These are phyloP conservation scores for Podilymbus podiceps DNA, from an alignment of 2,113 vertebrate genomes.

Conservation along the genomic window DNA sequence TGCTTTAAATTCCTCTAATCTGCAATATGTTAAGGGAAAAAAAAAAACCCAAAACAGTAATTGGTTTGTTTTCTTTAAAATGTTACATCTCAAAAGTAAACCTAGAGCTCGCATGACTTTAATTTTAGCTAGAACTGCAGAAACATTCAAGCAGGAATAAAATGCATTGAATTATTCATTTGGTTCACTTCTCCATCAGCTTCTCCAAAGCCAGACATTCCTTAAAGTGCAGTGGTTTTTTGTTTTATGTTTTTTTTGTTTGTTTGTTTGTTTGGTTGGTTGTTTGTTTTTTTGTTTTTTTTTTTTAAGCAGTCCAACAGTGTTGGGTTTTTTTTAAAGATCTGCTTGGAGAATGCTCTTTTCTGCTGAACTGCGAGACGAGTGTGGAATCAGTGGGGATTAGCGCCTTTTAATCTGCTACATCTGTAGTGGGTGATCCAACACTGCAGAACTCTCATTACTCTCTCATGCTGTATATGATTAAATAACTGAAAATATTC, in stretches of 20 bases:
- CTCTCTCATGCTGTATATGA: constrained; percentile 56
- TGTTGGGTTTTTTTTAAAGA: constrained; percentile 6
- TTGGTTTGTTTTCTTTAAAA: constrained; percentile 31
- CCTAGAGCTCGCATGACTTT: not conserved
- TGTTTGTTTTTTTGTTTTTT: not conserved
- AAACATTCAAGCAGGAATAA: not conserved
- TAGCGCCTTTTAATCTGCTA: constrained; percentile 81
- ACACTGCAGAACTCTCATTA: constrained; percentile 51
- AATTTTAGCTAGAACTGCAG: constrained; percentile 30
- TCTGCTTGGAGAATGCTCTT: constrained; percentile 48
- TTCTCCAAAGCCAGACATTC: constrained; percentile 73
- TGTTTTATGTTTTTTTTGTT: not conserved
- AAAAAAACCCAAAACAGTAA: not conserved
- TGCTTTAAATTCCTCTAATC: constrained; percentile 28
- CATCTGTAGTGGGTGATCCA: constrained; percentile 73
- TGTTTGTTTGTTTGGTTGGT: too few relatives aligned
- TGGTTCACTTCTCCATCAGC: constrained; percentile 59
- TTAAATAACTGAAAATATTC: constrained; percentile 65
- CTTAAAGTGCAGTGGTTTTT: not conserved
- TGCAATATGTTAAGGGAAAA: not conserved
- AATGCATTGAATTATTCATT: constrained; percentile 22
- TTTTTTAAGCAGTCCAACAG: not conserved
- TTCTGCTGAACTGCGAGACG: constrained; percentile 54
- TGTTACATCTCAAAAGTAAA: constrained; percentile 29
- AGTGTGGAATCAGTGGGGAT: constrained; percentile 72